These are phyloP conservation scores for Chaunax sp. DNA, from an alignment of 2,797 vertebrate species.

Conservation along the genomic window DNA sequence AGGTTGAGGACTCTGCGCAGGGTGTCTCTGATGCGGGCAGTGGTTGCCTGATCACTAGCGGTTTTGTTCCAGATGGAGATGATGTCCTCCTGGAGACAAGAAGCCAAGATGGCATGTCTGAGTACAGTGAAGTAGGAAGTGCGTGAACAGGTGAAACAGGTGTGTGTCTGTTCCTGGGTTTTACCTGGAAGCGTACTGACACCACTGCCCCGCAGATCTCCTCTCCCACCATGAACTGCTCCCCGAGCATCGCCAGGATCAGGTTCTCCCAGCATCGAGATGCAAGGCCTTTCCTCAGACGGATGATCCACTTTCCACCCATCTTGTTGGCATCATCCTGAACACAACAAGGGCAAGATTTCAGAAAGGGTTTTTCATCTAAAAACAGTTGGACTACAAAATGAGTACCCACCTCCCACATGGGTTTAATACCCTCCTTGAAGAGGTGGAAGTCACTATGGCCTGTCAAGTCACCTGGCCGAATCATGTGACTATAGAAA, in stretches of 20 bases:
- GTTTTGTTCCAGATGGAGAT: conserved; percentile 92
- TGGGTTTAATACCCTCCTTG: conserved; percentile 90
- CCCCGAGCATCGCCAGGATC: conserved; percentile 96
- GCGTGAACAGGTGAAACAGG: background rate
- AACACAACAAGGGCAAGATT: background rate
- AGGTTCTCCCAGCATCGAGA: conserved; percentile 99
- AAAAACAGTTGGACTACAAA: background rate
- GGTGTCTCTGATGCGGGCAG: conserved; percentile 88
- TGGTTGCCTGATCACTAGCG: conserved; percentile 87
- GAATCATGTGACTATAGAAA: conserved; percentile 90
- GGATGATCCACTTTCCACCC: conserved; percentile 91
- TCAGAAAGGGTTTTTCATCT: background rate
- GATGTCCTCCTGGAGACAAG: conserved; percentile 84
- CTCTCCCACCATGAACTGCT: conserved; percentile 99
- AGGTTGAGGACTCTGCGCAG: conserved; percentile 88
- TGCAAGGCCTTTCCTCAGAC: conserved; percentile 92
- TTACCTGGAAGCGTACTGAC: conserved; percentile 96
- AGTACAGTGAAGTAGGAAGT: background rate
- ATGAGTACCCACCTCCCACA: conserved; percentile 86
- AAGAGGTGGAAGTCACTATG: conserved; percentile 91
- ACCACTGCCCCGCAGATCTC: conserved; percentile 98
- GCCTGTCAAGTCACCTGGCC: conserved; percentile 88
- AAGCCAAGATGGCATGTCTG: background rate
- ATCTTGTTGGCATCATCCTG: conserved; percentile 90
- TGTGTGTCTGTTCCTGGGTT: background rate